These are phyloP conservation scores for Pitangus sulphuratus DNA, from an alignment of 2,797 vertebrate species.

Conservation along the genomic window DNA sequence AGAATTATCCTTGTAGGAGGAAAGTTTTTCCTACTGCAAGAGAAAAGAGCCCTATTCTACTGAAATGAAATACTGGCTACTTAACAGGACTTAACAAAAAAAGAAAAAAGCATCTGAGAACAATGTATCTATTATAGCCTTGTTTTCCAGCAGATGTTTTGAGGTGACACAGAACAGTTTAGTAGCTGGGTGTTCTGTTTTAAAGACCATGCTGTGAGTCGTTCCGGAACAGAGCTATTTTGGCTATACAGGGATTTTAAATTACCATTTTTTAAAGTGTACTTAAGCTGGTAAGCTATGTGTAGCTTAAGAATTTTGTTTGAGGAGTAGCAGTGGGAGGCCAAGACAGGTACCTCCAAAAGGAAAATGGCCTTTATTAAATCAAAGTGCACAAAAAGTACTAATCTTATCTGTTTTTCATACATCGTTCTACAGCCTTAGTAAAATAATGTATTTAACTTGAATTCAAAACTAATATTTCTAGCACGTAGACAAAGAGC, in stretches of 20 bases:
- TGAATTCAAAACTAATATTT: constrained; percentile 59
- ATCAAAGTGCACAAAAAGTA: constrained; percentile 2
- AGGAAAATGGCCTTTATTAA: constrained; percentile 58
- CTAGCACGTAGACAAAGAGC: constrained; percentile 21
- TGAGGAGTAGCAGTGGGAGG: not conserved
- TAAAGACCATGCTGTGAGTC: constrained; percentile 56
- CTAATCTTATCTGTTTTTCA: constrained; percentile 24
- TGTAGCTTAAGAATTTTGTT: constrained; percentile 52
- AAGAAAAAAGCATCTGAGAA: constrained; percentile 11
- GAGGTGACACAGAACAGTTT: constrained; percentile 58
- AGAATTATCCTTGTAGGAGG: constrained; percentile 10
- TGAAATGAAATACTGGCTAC: constrained; percentile 47
- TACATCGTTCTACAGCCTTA: not conserved
- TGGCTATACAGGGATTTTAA: constrained; percentile 57
- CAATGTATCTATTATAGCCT: constrained; percentile 69
- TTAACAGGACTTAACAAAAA: constrained; percentile 50
- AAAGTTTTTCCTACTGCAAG: constrained; percentile 38
- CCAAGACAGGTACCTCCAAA: constrained; percentile 47
- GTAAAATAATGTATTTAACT: constrained; percentile 8
- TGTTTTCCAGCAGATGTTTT: constrained; percentile 72
- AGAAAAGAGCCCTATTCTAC: constrained; percentile 56
- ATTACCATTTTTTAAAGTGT: constrained; percentile 69
- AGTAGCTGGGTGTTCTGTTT: constrained; percentile 61
- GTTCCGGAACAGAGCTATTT: constrained; percentile 67
- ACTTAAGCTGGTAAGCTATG: constrained; percentile 65